phyloP scores from a whole-genome alignment of 2,888 invertebrate genomes.

The Tillus elongatus region DNA sequence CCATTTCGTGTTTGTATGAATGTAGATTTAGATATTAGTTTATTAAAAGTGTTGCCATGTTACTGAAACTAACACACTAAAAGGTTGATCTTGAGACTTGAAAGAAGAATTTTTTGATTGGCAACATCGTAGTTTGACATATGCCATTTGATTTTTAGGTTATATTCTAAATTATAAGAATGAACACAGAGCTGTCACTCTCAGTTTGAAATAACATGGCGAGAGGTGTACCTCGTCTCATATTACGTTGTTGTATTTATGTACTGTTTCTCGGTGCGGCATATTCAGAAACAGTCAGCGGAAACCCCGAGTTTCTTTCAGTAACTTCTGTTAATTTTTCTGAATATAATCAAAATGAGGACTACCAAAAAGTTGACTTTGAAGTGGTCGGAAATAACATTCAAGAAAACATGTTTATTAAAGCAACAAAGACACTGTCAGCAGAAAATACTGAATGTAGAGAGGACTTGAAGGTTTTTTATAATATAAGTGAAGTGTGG shows the following conservation, averaged over 20 bases:
- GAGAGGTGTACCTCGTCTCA: slow-evolving; percentile 31
- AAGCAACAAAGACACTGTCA: slow-evolving; percentile 2
- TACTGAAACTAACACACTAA: too few species aligned
- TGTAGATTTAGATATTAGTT: too few species aligned
- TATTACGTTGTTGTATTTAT: too few species aligned
- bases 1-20: too few species aligned
- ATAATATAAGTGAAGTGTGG: not conserved
- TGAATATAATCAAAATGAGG: not conserved
- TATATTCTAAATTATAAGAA: too few species aligned
- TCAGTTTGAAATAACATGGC: slow-evolving; percentile 37
- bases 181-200: slow-evolving; percentile 16
- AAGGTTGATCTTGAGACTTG: too few species aligned
- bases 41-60: too few species aligned
- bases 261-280: too few species aligned
- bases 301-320: not conserved
- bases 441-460: not conserved
- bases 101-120: too few species aligned
- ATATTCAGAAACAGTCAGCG: too few species aligned
- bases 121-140: too few species aligned
- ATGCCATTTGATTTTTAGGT: too few species aligned
- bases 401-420: not conserved
- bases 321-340: not conserved
- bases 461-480: not conserved
- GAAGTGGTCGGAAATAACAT: not conserved
- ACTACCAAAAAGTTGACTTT: not conserved